Percentiles rank a stretch among this genome's conserved stretches.
phyloP scores from a whole-genome alignment of 2,113 vertebrate genomes.

The Equus quagga region DNA sequence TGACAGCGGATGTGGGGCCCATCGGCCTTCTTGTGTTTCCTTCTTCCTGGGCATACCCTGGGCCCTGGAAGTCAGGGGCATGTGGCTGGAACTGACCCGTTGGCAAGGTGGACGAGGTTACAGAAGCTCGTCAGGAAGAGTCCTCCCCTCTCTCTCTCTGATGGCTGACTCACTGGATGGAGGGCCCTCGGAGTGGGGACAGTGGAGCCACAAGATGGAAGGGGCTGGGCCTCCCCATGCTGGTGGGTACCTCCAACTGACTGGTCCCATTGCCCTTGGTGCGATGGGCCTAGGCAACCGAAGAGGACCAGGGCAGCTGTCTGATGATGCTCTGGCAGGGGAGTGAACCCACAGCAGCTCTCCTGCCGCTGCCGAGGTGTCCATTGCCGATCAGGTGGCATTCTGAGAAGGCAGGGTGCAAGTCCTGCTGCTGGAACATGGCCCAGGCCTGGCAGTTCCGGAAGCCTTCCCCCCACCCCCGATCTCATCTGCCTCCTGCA shows the following conservation, averaged over 20 bases:
- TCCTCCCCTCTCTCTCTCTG: rapidly evolving
- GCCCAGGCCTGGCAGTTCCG: rapidly evolving
- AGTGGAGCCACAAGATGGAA: rapidly evolving
- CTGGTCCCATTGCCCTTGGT: not conserved
- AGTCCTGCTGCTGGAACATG: not conserved
- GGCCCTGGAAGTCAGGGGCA: not conserved
- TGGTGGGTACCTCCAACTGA: not conserved
- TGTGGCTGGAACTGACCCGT: not conserved
- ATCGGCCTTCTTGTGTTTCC: not conserved
- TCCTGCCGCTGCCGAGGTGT: rapidly evolving
- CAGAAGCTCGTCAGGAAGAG: rapidly evolving
- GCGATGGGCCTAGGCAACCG: too few species aligned
- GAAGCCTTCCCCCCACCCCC: rapidly evolving
- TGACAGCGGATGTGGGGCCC: not conserved
- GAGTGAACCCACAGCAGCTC: rapidly evolving
- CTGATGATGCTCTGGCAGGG: not conserved
- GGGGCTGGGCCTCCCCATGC: not conserved
- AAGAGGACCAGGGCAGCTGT: not conserved
- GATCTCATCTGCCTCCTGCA: not conserved
- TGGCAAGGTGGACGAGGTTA: not conserved
- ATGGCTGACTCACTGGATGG: not conserved
- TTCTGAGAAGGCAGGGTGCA: not conserved
- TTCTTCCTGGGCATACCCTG: rapidly evolving
- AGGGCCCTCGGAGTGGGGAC: not conserved
- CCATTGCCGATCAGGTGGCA: rapidly evolving